Evolutionary conservation across 2,888 invertebrate species (phyloP).

Genomic region (Platerodrilus igneus): DNA sequence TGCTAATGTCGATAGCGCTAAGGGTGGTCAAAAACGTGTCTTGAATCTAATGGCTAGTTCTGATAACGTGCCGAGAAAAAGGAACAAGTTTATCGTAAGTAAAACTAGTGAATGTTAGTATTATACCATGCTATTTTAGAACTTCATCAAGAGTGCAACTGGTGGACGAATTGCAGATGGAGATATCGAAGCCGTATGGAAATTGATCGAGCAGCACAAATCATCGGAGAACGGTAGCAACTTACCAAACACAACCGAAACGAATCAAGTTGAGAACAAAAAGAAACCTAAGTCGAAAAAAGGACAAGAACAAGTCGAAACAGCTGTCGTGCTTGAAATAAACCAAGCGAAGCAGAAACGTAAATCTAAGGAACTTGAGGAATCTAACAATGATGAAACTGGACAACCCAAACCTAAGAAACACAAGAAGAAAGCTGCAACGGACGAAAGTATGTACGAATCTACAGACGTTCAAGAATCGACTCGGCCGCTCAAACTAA

Average conservation of each 20-base stretch:
- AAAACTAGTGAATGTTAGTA: slow-evolving; percentile 51
- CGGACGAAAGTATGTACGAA: slow-evolving; percentile 35
- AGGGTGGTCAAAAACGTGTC: slow-evolving; percentile 42
- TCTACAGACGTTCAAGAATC: slow-evolving; percentile 43
- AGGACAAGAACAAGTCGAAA: slow-evolving; percentile 19
- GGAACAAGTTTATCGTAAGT: slow-evolving; percentile 17
- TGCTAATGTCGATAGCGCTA: slow-evolving; percentile 53
- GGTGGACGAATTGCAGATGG: slow-evolving; percentile 54
- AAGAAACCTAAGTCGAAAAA: slow-evolving; percentile 11
- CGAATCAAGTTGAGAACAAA: slow-evolving; percentile 16
- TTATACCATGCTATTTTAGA: too few species aligned
- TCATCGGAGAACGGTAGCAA: slow-evolving; percentile 23
- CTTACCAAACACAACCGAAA: slow-evolving; percentile 12
- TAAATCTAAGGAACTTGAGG: neutral
- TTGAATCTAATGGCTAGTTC: slow-evolving; percentile 9
- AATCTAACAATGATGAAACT: slow-evolving; percentile 9
- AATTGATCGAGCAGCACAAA: slow-evolving; percentile 45
- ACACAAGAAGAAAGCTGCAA: slow-evolving; percentile 44
- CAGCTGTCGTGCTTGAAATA: slow-evolving; percentile 27
- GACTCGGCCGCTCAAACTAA: slow-evolving; percentile 51
- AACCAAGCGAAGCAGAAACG: neutral
- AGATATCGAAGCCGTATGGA: slow-evolving; percentile 66
- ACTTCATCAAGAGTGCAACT: slow-evolving; percentile 63
- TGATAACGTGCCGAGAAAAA: slow-evolving; percentile 17
- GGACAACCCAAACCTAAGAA: slow-evolving; percentile 23